Evolutionary conservation across 1,140 invertebrate species (phyloP).

Genomic region (Asobara japonica): DNA sequence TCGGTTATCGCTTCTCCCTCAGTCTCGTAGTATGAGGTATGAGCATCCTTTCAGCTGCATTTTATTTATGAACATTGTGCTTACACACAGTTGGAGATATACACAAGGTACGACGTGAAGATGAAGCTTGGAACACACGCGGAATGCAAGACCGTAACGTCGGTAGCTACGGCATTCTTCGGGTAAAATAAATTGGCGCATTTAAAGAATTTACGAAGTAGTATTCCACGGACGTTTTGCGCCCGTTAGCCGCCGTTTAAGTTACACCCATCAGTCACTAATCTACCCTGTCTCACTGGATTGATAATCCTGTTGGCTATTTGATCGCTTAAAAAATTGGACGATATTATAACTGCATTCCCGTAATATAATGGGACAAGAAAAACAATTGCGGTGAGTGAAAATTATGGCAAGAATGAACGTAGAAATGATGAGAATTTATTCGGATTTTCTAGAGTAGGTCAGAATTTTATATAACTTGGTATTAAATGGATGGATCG

Average conservation of each 20-base stretch:
- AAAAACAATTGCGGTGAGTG: not conserved
- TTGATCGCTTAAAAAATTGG: constrained; percentile 14
- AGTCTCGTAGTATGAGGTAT: constrained; percentile 27
- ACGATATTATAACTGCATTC: not conserved
- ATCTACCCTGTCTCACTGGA: constrained; percentile 13
- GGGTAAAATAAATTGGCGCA: constrained; percentile 39
- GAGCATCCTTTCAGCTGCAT: not conserved
- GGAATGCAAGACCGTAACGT: constrained; percentile 23
- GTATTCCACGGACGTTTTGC: constrained; percentile 18
- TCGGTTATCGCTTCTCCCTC: constrained; percentile 33
- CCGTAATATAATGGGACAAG: not conserved
- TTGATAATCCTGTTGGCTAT: constrained; percentile 5
- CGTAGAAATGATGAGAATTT: too few species aligned
- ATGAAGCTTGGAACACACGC: constrained; percentile 17
- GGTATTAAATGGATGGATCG: too few species aligned
- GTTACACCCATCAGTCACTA: constrained; percentile 35
- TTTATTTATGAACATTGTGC: constrained; percentile 16
- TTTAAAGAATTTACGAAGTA: constrained; percentile 43
- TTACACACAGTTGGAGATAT: not conserved
- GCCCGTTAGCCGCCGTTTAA: constrained; percentile 19
- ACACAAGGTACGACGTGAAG: constrained; percentile 1
- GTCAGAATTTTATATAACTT: too few species aligned
- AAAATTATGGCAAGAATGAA: too few species aligned
- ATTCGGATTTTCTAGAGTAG: too few species aligned
- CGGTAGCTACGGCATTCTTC: constrained; percentile 26